Evolutionary conservation across 2,113 vertebrate species (phyloP), one percentile per base, ranked within the genome.

Genomic region (Leptodactylus fuscus): DNA sequence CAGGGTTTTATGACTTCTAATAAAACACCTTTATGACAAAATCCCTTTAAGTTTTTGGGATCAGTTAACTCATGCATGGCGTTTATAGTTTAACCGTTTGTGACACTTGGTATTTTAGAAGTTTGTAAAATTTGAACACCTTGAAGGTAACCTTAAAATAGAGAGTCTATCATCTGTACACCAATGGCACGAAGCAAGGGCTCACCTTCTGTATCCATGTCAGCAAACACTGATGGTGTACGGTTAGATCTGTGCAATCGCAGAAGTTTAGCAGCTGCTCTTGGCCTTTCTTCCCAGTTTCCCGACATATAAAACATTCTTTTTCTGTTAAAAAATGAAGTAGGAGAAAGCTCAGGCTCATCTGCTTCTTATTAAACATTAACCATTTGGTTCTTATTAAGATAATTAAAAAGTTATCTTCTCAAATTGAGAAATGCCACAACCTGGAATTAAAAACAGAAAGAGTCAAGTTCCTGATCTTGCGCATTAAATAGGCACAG

Each of bases 261-360:
- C 90, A 92, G 87, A 94, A 96, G 88, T 89, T 89, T 88, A 93
- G 89, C 58, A 92, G 88, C 88, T 91, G 88, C 89, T 94, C 92
- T 83, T 86, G 87, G 87, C 87, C 91, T 90, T 89, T 90, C 90
- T 94, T 88, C 79, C 94, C 92, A 87, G 88, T 89, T 88, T 95
- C 93, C 87, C 88, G 88, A 92, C 94, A 97, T 90, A 97, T 96
- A 92, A 95, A 96, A 89, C 93, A 95, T 91, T 94, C 93, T 79
- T 94, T 93, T 88, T 95, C 95, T 95, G 94, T 89, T 91, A 93
- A 94, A 91, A 34, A 92, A 94, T 92, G 93, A 92, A 92, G 93
- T 93, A 94, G 93, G 90, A 92, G 90, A 90, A 87, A 88, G 90
- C 20, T 79, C 41, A 32, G 48, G 15, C 2, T 58, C 24, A 74